These are phyloP conservation scores for Megalurothrips usitatus DNA, from an alignment of 2,888 invertebrate genomes.

Conservation along the genomic window DNA sequence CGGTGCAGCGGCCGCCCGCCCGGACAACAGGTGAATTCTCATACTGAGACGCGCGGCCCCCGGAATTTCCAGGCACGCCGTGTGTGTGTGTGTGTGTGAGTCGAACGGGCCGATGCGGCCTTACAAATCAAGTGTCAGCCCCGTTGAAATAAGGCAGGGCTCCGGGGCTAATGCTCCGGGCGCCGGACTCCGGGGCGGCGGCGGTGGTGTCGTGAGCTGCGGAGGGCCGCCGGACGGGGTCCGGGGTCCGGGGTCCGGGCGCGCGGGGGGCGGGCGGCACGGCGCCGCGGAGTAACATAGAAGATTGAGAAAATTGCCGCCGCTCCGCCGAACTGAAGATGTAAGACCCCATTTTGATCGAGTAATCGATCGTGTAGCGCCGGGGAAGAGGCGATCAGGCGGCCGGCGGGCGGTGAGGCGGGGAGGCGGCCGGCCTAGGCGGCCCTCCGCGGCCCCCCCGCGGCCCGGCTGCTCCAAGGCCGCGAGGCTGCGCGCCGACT, in stretches of 20 bases:
- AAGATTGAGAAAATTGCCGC: slow-evolving; percentile 20
- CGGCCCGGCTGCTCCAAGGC: too few species aligned
- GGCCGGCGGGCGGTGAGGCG: background rate
- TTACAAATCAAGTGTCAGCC: background rate
- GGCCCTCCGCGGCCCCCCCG: too few species aligned
- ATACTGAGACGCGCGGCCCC: background rate
- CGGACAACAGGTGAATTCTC: background rate
- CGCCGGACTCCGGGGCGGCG: too few species aligned
- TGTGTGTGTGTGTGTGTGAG: background rate
- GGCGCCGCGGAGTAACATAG: background rate
- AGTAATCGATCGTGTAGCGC: background rate
- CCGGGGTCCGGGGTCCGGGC: background rate
- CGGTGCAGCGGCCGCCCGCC: background rate
- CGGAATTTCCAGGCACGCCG: background rate
- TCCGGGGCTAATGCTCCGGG: too few species aligned
- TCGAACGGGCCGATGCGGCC: background rate
- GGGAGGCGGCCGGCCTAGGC: too few species aligned
- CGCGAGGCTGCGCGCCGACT: too few species aligned
- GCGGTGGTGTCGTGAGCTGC: background rate
- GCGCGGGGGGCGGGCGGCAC: background rate
- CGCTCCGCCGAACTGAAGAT: background rate
- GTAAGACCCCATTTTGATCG: slow-evolving; percentile 12
- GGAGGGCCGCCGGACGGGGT: background rate
- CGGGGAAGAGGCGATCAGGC: background rate
- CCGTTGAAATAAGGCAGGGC: background rate